phyloP scores from a whole-genome alignment of 2,888 invertebrate species.

The Melolontha melolontha region DNA sequence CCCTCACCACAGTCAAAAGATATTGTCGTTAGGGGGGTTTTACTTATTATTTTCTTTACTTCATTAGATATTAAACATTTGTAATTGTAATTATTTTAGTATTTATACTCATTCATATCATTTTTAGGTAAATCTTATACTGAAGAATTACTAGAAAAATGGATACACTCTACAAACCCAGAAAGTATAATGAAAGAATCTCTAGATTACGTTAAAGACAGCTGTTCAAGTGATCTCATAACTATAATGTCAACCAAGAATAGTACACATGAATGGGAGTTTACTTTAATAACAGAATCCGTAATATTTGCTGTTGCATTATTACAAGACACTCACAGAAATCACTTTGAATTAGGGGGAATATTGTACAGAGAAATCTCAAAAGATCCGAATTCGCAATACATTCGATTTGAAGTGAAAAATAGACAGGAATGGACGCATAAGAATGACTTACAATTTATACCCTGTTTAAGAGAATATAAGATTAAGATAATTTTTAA shows the following conservation, averaged over 20 bases:
- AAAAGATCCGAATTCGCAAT: slow-evolving; percentile 52
- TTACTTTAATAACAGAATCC: slow-evolving; percentile 67
- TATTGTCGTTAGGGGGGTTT: no score
- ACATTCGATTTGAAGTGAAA: slow-evolving; percentile 52
- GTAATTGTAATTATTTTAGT: no score
- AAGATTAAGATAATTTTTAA: slow-evolving; percentile 71
- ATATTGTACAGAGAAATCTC: slow-evolving; percentile 54
- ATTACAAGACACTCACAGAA: slow-evolving; percentile 77
- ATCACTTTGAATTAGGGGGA: slow-evolving; percentile 74
- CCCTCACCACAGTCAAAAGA: no score
- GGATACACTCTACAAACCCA: slow-evolving; percentile 73
- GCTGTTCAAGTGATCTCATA: slow-evolving; percentile 71
- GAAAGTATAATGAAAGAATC: slow-evolving; percentile 74
- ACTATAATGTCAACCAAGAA: slow-evolving; percentile 74
- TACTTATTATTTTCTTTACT: no score
- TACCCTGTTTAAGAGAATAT: slow-evolving; percentile 64
- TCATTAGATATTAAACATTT: no score
- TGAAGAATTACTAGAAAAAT: slow-evolving; percentile 75
- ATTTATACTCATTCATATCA: neutral
- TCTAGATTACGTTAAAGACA: slow-evolving; percentile 71
- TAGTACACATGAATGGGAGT: slow-evolving; percentile 72
- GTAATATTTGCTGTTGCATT: slow-evolving; percentile 73
- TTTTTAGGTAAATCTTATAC: slow-evolving; percentile 64
- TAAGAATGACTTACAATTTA: slow-evolving; percentile 34
- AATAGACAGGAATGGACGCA: slow-evolving; percentile 61